Percentiles rank a stretch among this genome's conserved stretches.
phyloP scores from a whole-genome alignment of 1,140 invertebrate genomes.

The Diploscapter pachys region DNA sequence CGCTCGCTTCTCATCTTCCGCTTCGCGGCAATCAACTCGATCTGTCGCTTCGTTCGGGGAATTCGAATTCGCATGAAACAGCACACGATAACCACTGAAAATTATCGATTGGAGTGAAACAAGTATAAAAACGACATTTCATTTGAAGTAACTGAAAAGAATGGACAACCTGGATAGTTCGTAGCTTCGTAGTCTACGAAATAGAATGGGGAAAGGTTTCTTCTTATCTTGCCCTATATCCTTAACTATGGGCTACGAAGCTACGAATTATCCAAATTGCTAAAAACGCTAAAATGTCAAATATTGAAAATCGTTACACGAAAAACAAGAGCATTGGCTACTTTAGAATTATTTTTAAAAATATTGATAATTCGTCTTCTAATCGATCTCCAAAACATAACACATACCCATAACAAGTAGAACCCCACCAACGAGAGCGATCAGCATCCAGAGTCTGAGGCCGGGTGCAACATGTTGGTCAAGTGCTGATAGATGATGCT shows the following conservation, averaged over 20 bases:
- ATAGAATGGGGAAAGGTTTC: too few relatives aligned
- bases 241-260: too few relatives aligned
- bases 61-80: constrained; percentile 52
- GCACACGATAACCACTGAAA: constrained; percentile 54
- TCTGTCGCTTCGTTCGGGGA: constrained; percentile 56
- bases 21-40: constrained; percentile 52
- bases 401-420: constrained; percentile 54
- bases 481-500: constrained; percentile 36
- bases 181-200: too few relatives aligned
- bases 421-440: constrained; percentile 50
- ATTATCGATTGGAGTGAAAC: background rate
- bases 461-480: constrained; percentile 57
- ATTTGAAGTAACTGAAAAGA: too few relatives aligned
- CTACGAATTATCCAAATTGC: too few relatives aligned
- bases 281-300: background rate
- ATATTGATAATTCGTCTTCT: background rate
- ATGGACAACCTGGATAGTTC: too few relatives aligned
- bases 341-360: background rate
- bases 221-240: background rate
- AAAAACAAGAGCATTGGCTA: background rate
- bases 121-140: background rate
- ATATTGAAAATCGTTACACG: constrained; percentile 2
- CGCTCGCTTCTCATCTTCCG: constrained; percentile 47
- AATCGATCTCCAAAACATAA: constrained; percentile 6
- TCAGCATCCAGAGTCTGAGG: constrained; percentile 55